Evolutionary conservation across 2,797 vertebrate species (phyloP).

Genomic region (Sebastes dallii): DNA sequence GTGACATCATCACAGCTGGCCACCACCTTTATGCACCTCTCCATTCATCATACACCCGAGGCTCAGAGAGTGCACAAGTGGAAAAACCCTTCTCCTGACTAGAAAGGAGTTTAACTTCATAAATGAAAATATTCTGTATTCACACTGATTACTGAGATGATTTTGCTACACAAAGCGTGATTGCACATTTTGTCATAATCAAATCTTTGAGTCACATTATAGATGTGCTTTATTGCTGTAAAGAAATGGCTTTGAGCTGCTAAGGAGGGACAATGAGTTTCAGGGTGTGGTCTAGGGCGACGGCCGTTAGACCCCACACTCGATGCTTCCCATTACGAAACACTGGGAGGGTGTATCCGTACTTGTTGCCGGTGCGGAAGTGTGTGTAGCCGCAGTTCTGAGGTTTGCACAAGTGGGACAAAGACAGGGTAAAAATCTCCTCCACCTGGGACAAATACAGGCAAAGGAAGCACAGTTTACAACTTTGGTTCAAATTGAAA

Average conservation of each 20-base stretch:
- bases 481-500: background rate
- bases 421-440: conserved; percentile 87
- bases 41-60: background rate
- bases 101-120: background rate
- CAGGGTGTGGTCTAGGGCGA: conserved; percentile 85
- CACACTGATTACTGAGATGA: background rate
- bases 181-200: background rate
- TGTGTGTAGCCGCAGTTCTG: conserved; percentile 90
- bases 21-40: background rate
- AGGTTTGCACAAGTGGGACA: conserved; percentile 85
- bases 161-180: conserved; percentile 15
- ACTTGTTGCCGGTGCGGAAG: conserved; percentile 83
- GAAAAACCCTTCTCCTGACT: background rate
- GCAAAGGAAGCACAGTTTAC: background rate
- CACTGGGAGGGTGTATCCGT: conserved; percentile 88
- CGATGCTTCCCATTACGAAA: conserved; percentile 87
- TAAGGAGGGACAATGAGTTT: conserved; percentile 75
- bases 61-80: conserved; percentile 23
- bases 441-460: conserved; percentile 83
- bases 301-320: conserved; percentile 92
- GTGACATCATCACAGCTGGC: background rate
- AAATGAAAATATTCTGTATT: conserved; percentile 10
- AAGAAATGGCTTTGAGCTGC: background rate
- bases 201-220: background rate
- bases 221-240: background rate